A percentile compares a stretch with the other conserved stretches of the same genome.
Evolutionary conservation across 2,797 vertebrate species (phyloP).

Genomic region (Antrozous pallidus): DNA sequence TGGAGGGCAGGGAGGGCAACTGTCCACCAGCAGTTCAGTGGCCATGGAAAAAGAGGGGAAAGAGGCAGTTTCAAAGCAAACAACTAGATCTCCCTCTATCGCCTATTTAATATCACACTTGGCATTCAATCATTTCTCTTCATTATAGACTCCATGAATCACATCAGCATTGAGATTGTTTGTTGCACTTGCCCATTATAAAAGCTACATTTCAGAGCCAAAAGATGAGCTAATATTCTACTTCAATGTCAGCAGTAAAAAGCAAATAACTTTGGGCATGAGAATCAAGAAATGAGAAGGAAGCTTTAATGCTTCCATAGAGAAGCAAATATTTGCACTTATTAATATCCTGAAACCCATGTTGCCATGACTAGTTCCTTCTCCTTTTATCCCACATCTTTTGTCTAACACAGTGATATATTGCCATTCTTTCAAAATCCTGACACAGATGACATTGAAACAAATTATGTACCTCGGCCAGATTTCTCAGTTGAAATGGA

Average conservation of each 20-base stretch:
- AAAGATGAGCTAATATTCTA: conserved; percentile 50
- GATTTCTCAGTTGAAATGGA: conserved; percentile 73
- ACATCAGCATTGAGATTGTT: conserved; percentile 14
- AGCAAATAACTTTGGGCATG: conserved; percentile 50
- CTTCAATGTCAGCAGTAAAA: conserved; percentile 59
- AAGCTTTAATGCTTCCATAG: conserved; percentile 58
- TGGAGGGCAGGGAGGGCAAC: too few relatives aligned
- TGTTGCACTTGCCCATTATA: conserved; percentile 29
- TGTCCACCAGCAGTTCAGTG: too few relatives aligned
- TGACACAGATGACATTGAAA: conserved; percentile 77
- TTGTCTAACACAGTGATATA: conserved; percentile 62
- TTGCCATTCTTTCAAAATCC: conserved; percentile 75
- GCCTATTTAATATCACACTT: conserved; percentile 31
- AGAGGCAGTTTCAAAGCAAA: not conserved
- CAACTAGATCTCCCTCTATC: not conserved
- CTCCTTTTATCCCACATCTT: conserved; percentile 57
- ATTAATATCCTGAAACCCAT: conserved; percentile 60
- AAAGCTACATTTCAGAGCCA: conserved; percentile 39
- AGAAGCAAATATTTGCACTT: conserved; percentile 74
- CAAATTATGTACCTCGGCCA: conserved; percentile 77
- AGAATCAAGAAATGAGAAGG: conserved; percentile 59
- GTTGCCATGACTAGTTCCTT: conserved; percentile 47
- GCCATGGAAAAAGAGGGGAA: not conserved
- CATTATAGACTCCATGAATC: not conserved
- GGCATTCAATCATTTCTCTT: conserved; percentile 14